phyloP scores from a whole-genome alignment of 2,113 vertebrate species.

The Gambusia affinis region DNA sequence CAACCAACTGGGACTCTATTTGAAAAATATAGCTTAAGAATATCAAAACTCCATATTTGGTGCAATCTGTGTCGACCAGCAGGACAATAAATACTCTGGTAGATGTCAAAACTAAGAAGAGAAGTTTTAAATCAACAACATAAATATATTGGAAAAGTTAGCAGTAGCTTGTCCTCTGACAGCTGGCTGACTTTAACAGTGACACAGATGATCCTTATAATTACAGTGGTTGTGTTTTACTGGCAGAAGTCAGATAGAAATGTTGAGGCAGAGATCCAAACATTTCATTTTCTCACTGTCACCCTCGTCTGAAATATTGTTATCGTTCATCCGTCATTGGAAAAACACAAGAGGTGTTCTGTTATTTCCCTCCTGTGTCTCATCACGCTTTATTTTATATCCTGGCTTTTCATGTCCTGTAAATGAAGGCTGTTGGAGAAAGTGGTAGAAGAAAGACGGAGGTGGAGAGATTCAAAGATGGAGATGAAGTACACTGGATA shows the following conservation, averaged over 20 bases:
- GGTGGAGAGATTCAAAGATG: neutral
- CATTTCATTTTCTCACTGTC: constrained; percentile 34
- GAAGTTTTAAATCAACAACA: neutral
- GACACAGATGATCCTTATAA: constrained; percentile 20
- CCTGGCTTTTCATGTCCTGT: neutral
- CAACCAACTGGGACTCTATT: neutral
- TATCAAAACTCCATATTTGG: neutral
- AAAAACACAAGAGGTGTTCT: constrained; percentile 8
- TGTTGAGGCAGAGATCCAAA: constrained; percentile 8
- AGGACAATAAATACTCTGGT: neutral
- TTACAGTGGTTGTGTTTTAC: constrained; percentile 15
- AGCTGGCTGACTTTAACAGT: constrained; percentile 12
- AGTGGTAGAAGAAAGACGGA: neutral
- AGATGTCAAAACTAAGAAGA: neutral
- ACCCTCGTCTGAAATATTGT: constrained; percentile 33
- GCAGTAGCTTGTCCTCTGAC: neutral
- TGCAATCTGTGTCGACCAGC: neutral
- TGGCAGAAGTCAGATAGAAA: constrained; percentile 13
- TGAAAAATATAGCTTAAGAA: neutral
- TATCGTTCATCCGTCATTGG: constrained; percentile 19
- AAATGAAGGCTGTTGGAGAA: neutral
- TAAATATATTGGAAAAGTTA: neutral
- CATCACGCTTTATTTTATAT: constrained; percentile 10
- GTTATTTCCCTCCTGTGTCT: constrained; percentile 6
- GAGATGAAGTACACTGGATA: rapidly evolving